Evolutionary conservation across 2,113 vertebrate species (phyloP).

Genomic region (Butorides virescens): DNA sequence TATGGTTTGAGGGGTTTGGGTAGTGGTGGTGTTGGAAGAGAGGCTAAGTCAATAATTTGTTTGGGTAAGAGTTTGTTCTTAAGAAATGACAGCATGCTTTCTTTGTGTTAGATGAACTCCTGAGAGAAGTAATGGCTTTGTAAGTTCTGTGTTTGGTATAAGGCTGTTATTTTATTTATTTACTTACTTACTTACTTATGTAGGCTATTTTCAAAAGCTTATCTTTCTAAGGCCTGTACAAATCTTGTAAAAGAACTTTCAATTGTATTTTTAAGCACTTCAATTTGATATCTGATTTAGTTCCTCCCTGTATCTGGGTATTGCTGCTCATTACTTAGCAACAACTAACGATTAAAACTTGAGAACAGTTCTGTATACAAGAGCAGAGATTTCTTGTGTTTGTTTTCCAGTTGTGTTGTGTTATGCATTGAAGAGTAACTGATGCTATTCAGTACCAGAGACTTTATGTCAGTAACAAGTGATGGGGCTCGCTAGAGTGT

Average conservation of each 20-base stretch:
- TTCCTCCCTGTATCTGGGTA: neutral
- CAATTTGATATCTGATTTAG: neutral
- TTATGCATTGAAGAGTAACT: neutral
- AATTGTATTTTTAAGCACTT: neutral
- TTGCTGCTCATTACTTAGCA: neutral
- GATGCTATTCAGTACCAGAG: neutral
- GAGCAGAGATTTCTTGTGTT: neutral
- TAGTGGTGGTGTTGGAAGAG: neutral
- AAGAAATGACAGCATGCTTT: neutral
- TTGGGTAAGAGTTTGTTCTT: neutral
- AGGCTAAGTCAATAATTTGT: accelerated
- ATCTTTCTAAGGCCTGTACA: neutral
- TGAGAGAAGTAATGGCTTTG: neutral
- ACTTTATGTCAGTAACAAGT: neutral
- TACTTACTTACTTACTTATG: neutral
- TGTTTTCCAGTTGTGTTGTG: neutral
- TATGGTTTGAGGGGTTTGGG: neutral
- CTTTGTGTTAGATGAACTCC: neutral
- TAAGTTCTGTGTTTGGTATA: neutral
- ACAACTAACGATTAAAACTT: neutral
- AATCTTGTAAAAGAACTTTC: neutral
- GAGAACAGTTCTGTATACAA: neutral
- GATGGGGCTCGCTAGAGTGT: neutral
- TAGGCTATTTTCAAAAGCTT: neutral
- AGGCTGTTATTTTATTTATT: neutral